Base-by-base conservation (phyloP, 92 coral and sea anemone genomes). In the Paragorgia papillata region DNA sequence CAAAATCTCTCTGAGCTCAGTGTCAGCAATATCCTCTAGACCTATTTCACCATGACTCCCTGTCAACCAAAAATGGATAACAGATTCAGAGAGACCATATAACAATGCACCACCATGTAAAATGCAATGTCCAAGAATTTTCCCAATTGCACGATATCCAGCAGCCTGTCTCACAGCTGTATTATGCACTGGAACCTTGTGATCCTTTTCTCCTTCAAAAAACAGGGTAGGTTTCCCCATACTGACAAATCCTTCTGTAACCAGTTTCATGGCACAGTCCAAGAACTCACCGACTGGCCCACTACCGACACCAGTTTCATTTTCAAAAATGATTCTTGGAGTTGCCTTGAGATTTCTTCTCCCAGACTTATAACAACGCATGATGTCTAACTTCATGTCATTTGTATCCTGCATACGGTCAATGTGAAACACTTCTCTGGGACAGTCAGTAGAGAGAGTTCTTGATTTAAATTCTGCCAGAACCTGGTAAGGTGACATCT, bases 221-320 rank as follows among this genome's bases (percentile, higher is more conserved):
- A 73, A 56, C 26, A 82, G 29, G n/a, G 70, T 62, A 32, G 73
- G 62, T 63, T 70, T 70, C 56, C 66, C 68, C 55, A 35, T 74
- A 63, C 73, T 64, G 31, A 40, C 62, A 61, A 82, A 55, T 26
- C 86, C 86, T 50, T 82, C 57, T n/a, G 41, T 68, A 74, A 82
- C 62, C 50, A 82, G 40, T 44, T 61, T 79, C 86, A 82, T 82
- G 12, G 68, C 41, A 49, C 57, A 71, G 24, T 69, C 51, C 24
- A 82, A 62, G 65, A 73, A 82, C 58, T 82, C 80, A 46, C 86
- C 57, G 43, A 80, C 80, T 10, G 85, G 85, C 28, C 85, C 85
- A 64, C 65, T 75, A 17, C 85, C 85, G 26, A 80, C 80, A 43
- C 50, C 85, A 43, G 62, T 62, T 70, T 81, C 85, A 39, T 60